phyloP scores from a whole-genome alignment of 2,797 vertebrate species.

The Pseudomugil gertrudae region DNA sequence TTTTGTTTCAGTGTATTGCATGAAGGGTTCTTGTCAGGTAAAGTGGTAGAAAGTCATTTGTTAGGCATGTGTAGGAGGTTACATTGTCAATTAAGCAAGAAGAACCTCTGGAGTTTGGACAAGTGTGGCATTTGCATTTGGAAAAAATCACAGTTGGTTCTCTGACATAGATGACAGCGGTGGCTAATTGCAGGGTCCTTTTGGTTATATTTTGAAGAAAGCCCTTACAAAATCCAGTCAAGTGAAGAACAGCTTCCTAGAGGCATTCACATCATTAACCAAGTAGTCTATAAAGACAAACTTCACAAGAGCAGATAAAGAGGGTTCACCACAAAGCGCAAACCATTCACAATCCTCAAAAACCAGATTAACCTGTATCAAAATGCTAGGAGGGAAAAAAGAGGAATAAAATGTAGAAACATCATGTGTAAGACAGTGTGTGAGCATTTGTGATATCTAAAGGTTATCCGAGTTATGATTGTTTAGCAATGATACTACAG shows the following conservation, averaged over 20 bases:
- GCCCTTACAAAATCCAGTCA: not conserved
- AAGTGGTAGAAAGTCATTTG: not conserved
- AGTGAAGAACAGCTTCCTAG: not conserved
- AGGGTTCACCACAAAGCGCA: not conserved
- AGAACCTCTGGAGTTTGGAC: not conserved
- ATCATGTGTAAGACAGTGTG: not conserved
- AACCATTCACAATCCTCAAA: not conserved
- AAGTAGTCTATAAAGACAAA: not conserved
- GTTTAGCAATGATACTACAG: not conserved
- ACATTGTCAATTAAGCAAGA: not conserved
- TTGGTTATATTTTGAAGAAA: not conserved
- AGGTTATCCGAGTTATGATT: not conserved
- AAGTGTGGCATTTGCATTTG: constrained; percentile 1
- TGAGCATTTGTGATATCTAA: not conserved
- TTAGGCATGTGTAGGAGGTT: not conserved
- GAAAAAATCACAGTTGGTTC: not conserved
- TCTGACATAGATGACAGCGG: not conserved
- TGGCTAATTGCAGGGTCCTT: not conserved
- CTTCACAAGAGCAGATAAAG: not conserved
- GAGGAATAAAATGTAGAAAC: not conserved
- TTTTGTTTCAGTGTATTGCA: not conserved
- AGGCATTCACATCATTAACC: not conserved
- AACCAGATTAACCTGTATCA: not conserved
- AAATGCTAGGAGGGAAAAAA: not conserved
- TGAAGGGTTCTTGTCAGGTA: not conserved